Base-by-base conservation (phyloP, 2,888 invertebrate genomes). In the Leptopilina drosophilae region DNA sequence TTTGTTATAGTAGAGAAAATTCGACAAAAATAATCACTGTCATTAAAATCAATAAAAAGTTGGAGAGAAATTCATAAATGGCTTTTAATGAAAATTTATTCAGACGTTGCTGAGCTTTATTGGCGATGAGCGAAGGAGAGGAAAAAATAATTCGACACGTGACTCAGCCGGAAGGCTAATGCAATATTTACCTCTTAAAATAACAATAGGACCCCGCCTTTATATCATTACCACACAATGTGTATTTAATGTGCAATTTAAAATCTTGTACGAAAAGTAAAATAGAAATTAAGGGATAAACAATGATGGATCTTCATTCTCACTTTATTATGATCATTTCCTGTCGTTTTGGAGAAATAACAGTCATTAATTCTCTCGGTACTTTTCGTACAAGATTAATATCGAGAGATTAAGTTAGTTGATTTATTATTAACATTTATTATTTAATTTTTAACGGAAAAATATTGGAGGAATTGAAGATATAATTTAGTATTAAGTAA, bases 141-240 rank as follows among this genome's bases (percentile, higher is more conserved):
- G n/a, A 69, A 69, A 26, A 69, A 69, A 69, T 69, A 69, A 69
- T 69, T 53, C 33, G 69, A 69, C 69, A 69, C 15, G 69, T 69
- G 69, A 69, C 69, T 69, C 69, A 69, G 69, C 69, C 69, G 53
- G 69, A 69, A 69, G 69, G 53, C 53, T 69, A 53, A 69, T 53
- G 26, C 53, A 11, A 69, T 53, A 53, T 53, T 56, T 49, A 53
- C 69, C 69, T 69, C 53, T 69, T 69, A 69, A 69, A 69, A 53
- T 53, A 69, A 69, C 69, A 69, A 69, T 69, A 69, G 69, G 26
- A 69, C 69, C 69, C 53, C 69, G 26, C 69, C 69, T 53, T 53
- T 59, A 59, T 59, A 69, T 53, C 53, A 69, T 69, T 69, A 69
- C 53, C 69, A 69, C 53, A 69, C 53, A 69, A 69, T n/a, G 5